A percentile compares a stretch with the other conserved stretches of the same genome.
Conservation (phyloP, 2,113 vertebrate species). For the Paracyprichromis sp. region DNA sequence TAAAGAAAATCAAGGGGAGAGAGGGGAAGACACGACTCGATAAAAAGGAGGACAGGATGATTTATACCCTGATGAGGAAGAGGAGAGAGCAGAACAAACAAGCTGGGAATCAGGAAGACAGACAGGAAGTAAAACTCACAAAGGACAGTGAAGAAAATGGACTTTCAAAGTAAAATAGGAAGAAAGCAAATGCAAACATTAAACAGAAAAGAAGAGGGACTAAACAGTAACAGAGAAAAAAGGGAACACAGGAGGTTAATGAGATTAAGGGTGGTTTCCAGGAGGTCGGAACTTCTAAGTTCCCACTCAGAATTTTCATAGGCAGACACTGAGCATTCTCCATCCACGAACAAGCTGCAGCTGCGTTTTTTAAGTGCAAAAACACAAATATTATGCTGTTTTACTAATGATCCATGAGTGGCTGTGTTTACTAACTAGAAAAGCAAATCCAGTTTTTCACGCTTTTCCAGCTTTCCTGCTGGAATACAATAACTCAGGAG, state of each 20-base stretch:
- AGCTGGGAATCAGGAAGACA: background rate
- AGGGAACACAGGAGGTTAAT: background rate
- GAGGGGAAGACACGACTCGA: fast-evolving
- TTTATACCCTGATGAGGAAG: background rate
- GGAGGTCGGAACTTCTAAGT: background rate
- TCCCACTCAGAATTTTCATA: background rate
- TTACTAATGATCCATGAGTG: background rate
- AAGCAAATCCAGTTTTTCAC: background rate
- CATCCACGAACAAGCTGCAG: background rate
- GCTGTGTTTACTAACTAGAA: background rate
- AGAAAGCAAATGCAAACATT: background rate
- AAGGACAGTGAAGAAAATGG: background rate
- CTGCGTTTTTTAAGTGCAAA: background rate
- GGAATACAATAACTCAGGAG: background rate
- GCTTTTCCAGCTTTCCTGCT: background rate
- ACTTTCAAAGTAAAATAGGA: background rate
- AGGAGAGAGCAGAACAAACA: background rate
- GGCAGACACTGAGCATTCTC: background rate
- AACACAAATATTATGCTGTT: background rate
- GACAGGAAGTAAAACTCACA: background rate
- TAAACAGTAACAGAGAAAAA: background rate
- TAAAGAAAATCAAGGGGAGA: background rate
- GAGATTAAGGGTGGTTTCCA: background rate
- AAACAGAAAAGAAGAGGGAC: background rate
- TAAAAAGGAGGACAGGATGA: background rate